A percentile compares a stretch with the other conserved stretches of the same genome.
These are phyloP conservation scores for Hymenochirus boettgeri DNA, from an alignment of 2,113 vertebrate genomes.

Conservation along the genomic window DNA sequence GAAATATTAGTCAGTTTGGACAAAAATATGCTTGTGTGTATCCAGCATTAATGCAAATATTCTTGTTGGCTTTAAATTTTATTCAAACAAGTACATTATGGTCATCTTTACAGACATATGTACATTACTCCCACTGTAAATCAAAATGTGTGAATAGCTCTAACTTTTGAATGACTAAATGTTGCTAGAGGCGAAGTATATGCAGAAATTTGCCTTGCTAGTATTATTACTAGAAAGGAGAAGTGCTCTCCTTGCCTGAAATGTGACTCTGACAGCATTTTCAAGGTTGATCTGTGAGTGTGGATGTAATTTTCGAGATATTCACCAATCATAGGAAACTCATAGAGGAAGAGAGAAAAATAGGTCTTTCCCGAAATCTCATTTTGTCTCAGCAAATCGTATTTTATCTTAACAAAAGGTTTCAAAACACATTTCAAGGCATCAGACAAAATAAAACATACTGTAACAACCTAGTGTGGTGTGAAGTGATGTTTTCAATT, in stretches of 20 bases:
- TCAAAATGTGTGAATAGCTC: background rate
- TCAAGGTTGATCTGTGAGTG: slow-evolving; percentile 34
- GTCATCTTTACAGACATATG: too few relatives aligned
- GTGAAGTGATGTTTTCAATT: background rate
- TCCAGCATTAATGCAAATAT: too few relatives aligned
- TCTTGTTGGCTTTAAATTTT: too few relatives aligned
- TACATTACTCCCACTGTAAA: background rate
- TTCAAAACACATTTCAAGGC: background rate
- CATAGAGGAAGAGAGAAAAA: slow-evolving; percentile 15
- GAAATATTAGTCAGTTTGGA: too few relatives aligned
- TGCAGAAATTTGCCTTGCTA: background rate
- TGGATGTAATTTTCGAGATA: slow-evolving; percentile 24
- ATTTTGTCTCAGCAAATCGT: slow-evolving; percentile 33
- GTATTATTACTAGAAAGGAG: slow-evolving; percentile 11
- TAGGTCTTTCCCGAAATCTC: slow-evolving; percentile 7
- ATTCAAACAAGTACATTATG: too few relatives aligned
- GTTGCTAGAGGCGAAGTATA: slow-evolving; percentile 12
- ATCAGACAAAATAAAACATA: background rate
- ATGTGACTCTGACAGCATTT: slow-evolving; percentile 16
- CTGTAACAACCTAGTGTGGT: background rate
- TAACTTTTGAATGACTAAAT: background rate
- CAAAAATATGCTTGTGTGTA: too few relatives aligned
- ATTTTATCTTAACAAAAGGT: slow-evolving; percentile 26
- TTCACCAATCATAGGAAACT: slow-evolving; percentile 29
- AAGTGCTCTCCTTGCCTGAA: slow-evolving; percentile 6